These are phyloP conservation scores for Hemicentrotus pulcherrimus DNA, from an alignment of 35 echinoderm and acorn worm genomes.

Conservation along the genomic window DNA sequence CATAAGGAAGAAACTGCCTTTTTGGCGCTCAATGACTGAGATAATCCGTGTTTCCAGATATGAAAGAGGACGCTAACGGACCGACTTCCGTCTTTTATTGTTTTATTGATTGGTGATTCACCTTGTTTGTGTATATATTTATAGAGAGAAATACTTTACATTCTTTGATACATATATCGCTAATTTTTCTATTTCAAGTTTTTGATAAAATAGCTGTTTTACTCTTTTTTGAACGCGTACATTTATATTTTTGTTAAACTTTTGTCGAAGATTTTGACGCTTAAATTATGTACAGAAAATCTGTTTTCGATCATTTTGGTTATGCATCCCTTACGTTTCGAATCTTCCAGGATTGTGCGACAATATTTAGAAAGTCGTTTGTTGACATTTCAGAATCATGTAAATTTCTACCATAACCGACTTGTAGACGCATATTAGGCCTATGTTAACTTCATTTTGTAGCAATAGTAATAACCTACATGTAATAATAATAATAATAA, in stretches of 20 bases:
- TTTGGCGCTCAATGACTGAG: not conserved
- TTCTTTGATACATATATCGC: not conserved
- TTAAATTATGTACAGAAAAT: not conserved
- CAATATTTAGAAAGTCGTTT: too few species aligned
- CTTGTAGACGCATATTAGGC: too few species aligned
- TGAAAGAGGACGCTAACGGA: not conserved
- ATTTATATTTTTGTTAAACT: not conserved
- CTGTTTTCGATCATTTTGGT: not conserved
- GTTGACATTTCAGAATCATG: too few species aligned
- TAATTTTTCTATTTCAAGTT: not conserved
- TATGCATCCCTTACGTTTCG: too few species aligned
- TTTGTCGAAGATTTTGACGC: not conserved
- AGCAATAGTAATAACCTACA: too few species aligned
- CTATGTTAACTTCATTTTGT: too few species aligned
- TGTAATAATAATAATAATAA: too few species aligned
- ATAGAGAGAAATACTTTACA: constrained; percentile 1
- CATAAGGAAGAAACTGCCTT: not conserved
- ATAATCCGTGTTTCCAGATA: not conserved
- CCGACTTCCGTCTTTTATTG: not conserved
- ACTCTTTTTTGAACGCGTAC: not conserved
- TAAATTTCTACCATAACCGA: too few species aligned
- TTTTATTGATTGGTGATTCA: not conserved
- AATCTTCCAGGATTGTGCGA: too few species aligned
- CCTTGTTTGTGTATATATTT: not conserved
- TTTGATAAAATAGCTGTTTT: not conserved